Evolutionary conservation across 1,140 invertebrate species (phyloP).

Genomic region (Drosophila subobscura): DNA sequence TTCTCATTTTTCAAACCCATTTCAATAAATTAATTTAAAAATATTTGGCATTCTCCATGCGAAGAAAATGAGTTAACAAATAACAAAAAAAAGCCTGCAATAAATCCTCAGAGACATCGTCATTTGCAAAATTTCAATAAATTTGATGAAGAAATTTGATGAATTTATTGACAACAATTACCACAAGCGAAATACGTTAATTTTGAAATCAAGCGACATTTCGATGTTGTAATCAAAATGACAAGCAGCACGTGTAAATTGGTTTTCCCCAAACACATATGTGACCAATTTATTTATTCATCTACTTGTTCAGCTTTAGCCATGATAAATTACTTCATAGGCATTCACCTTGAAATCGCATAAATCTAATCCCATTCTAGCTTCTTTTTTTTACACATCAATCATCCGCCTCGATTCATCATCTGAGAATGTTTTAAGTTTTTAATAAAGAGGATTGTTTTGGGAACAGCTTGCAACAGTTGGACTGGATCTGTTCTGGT

Average conservation of each 20-base stretch:
- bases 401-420: slow-evolving; percentile 56
- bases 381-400: slow-evolving; percentile 27
- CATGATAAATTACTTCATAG: too few species aligned
- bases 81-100: too few species aligned
- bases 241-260: not conserved
- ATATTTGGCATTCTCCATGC: too few species aligned
- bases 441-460: slow-evolving; percentile 62
- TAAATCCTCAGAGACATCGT: too few species aligned
- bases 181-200: too few species aligned
- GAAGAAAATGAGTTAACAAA: too few species aligned
- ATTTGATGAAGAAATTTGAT: too few species aligned
- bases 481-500: slow-evolving; percentile 13
- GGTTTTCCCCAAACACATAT: not conserved
- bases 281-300: slow-evolving; percentile 3
- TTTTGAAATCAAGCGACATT: too few species aligned
- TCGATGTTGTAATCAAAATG: too few species aligned
- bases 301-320: too few species aligned
- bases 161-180: too few species aligned
- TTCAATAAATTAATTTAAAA: not conserved
- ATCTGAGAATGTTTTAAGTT: slow-evolving; percentile 56
- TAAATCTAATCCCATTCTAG: not conserved
- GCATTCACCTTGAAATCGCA: not conserved
- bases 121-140: too few species aligned
- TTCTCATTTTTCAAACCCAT: slow-evolving; percentile 7
- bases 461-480: not conserved